A percentile compares a stretch with the other conserved stretches of the same genome.
These are phyloP conservation scores for Aselliscus stoliczkanus DNA, from an alignment of 2,797 vertebrate genomes.

Conservation along the genomic window DNA sequence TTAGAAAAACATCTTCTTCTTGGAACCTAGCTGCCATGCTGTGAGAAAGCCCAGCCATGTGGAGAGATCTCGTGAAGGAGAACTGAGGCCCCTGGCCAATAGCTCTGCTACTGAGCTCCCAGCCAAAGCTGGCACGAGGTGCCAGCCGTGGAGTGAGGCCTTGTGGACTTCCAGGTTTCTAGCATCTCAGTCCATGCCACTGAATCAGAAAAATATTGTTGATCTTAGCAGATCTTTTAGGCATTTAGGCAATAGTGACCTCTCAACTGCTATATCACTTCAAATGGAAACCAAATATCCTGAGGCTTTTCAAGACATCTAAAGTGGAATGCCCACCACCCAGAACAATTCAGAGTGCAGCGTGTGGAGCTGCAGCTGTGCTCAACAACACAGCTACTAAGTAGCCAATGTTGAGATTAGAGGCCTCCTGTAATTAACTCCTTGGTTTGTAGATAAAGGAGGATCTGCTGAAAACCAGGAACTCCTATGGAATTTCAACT, in stretches of 20 bases:
- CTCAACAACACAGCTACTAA: neutral
- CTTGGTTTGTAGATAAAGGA: neutral
- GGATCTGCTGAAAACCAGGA: neutral
- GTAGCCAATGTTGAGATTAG: neutral
- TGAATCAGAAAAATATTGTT: neutral
- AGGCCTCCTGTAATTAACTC: neutral
- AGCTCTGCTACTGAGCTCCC: neutral
- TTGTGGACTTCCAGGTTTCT: neutral
- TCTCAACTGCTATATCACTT: neutral
- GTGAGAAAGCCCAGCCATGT: neutral
- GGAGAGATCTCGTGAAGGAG: neutral
- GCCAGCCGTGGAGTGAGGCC: neutral
- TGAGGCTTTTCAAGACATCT: neutral
- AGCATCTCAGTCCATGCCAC: too few species aligned
- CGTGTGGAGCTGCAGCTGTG: neutral
- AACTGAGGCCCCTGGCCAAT: neutral
- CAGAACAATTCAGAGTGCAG: neutral
- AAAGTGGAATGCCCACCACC: neutral
- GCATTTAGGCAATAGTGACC: neutral
- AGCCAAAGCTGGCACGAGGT: neutral
- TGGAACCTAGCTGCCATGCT: neutral
- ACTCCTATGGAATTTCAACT: neutral
- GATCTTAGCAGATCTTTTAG: neutral
- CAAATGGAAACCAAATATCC: neutral
- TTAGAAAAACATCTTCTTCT: neutral